Percentiles rank a stretch among this genome's conserved stretches.
phyloP scores from a whole-genome alignment of 1,140 invertebrate species.

The Dendroctonus ponderosae region DNA sequence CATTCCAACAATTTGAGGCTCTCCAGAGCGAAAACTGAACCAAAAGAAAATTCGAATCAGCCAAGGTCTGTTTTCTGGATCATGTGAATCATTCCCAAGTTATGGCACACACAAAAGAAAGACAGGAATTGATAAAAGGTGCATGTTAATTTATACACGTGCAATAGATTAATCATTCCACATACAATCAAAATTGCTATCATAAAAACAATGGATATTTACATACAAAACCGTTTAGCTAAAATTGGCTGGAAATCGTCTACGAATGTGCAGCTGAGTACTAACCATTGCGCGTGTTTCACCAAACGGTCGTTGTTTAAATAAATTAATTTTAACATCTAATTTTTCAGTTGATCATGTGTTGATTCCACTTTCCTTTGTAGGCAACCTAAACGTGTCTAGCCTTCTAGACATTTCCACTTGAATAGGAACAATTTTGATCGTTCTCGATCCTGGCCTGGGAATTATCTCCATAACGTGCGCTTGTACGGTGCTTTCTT shows the following conservation, averaged over 20 bases:
- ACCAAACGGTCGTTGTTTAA: neutral
- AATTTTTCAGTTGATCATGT: neutral
- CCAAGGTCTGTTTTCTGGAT: no score
- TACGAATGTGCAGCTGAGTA: no score
- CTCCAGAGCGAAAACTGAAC: no score
- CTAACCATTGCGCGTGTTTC: no score
- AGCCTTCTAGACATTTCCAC: slow-evolving; percentile 40
- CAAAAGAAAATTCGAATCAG: no score
- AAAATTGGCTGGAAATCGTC: no score
- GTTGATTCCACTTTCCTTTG: neutral
- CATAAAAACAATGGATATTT: slow-evolving; percentile 2
- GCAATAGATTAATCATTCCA: slow-evolving; percentile 4
- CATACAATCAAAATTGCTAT: neutral
- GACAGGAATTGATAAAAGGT: slow-evolving; percentile 28
- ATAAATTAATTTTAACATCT: slow-evolving; percentile 10
- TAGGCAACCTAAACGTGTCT: neutral
- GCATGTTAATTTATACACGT: slow-evolving; percentile 23
- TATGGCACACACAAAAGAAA: slow-evolving; percentile 34
- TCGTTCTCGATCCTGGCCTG: slow-evolving; percentile 38
- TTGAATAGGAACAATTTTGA: slow-evolving; percentile 48
- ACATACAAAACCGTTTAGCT: no score
- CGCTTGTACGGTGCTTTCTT: slow-evolving; percentile 43
- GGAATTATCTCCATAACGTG: slow-evolving; percentile 45
- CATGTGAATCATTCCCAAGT: neutral
- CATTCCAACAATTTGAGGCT: no score